These are phyloP conservation scores for Chironomus tentans DNA, from an alignment of 2,888 invertebrate genomes.

Conservation along the genomic window DNA sequence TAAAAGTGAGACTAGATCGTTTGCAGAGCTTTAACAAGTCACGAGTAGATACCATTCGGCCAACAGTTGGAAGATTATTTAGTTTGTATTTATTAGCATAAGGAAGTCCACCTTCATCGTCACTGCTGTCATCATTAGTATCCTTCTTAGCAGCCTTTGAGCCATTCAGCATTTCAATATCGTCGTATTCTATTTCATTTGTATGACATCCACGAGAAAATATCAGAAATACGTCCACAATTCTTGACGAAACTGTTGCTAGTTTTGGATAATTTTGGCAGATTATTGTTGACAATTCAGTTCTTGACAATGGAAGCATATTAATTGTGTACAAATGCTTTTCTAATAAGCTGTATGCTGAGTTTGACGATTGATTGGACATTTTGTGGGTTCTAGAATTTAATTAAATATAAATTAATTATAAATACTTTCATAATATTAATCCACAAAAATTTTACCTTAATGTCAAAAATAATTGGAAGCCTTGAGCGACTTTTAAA, in stretches of 20 bases:
- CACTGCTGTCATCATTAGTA: too few species aligned
- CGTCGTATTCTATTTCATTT: constrained; percentile 38
- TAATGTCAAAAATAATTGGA: constrained; percentile 88
- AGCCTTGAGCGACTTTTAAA: constrained; percentile 70
- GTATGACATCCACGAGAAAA: constrained; percentile 65
- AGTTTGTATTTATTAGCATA: background rate
- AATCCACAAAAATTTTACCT: constrained; percentile 43
- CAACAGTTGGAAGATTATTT: constrained; percentile 36
- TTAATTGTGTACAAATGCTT: constrained; percentile 75
- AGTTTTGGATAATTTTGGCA: constrained; percentile 59
- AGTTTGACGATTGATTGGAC: constrained; percentile 41
- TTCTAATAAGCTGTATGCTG: constrained; percentile 61
- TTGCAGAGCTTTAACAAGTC: constrained; percentile 90
- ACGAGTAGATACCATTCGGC: constrained; percentile 66
- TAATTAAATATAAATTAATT: constrained; percentile 16
- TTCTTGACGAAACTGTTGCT: constrained; percentile 60
- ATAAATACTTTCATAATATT: background rate
- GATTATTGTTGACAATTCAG: constrained; percentile 66
- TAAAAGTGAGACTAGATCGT: constrained; percentile 63
- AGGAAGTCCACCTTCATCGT: background rate
- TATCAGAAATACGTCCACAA: constrained; percentile 74
- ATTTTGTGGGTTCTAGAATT: constrained; percentile 39
- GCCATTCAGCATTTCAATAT: constrained; percentile 19
- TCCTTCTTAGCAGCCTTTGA: too few species aligned
- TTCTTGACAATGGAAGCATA: constrained; percentile 64